A percentile compares a stretch with the other conserved stretches of the same genome.
Evolutionary conservation across 2,113 vertebrate genomes (phyloP).

Genomic region (Chiloscyllium plagiosum): DNA sequence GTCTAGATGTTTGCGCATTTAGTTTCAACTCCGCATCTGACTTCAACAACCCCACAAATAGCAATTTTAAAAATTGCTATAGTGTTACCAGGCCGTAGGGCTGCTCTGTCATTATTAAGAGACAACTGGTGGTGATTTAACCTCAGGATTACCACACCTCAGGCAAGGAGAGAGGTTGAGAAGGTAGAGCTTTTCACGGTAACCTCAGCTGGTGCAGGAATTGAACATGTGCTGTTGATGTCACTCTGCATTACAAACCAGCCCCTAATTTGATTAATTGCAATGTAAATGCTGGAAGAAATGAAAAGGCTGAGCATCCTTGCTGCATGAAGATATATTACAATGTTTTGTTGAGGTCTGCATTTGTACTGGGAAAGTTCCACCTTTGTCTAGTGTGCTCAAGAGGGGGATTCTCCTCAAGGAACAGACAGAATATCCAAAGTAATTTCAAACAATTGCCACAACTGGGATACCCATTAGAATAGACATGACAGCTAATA

Average conservation of each 20-base stretch:
- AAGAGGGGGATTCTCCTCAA: neutral
- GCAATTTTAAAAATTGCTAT: neutral
- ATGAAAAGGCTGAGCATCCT: neutral
- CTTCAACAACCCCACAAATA: neutral
- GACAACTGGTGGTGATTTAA: no score
- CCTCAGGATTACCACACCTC: no score
- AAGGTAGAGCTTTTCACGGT: no score
- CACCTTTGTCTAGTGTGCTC: neutral
- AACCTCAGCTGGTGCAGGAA: no score
- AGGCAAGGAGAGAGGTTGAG: no score
- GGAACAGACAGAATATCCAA: neutral
- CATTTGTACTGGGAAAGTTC: neutral
- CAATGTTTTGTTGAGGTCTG: neutral
- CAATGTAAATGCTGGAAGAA: neutral
- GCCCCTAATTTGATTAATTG: no score
- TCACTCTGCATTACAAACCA: no score
- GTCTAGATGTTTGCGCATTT: neutral
- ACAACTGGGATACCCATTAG: neutral
- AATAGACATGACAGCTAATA: neutral
- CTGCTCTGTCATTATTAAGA: no score
- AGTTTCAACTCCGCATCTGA: neutral
- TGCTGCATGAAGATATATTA: neutral
- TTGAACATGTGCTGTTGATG: no score
- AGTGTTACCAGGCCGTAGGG: no score
- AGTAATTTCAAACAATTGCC: neutral